Conservation (phyloP, 2,797 vertebrate genomes). For the Darevskia mixta region DNA sequence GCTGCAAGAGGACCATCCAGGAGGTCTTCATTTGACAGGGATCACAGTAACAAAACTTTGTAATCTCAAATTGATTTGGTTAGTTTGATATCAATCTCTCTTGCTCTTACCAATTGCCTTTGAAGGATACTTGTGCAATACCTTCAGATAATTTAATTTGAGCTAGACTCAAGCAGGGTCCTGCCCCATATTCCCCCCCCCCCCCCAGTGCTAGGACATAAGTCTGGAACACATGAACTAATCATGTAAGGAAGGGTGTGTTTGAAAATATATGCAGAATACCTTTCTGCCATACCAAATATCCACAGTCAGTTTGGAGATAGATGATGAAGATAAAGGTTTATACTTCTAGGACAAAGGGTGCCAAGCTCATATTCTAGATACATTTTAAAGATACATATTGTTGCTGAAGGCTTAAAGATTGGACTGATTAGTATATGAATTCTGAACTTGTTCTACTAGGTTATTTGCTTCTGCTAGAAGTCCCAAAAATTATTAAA, state of each 20-base stretch:
- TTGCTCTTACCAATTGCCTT: neutral
- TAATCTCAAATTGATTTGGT: neutral
- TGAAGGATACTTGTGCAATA: neutral
- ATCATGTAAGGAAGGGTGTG: too few relatives aligned
- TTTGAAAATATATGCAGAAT: neutral
- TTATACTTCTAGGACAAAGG: neutral
- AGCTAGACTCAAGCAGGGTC: neutral
- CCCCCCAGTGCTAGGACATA: neutral
- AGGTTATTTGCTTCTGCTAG: neutral
- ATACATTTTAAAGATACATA: neutral
- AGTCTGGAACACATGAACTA: neutral
- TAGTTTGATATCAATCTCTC: neutral
- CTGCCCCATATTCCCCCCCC: neutral
- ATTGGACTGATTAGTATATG: neutral
- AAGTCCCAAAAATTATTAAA: neutral
- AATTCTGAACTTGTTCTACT: neutral
- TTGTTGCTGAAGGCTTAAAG: neutral
- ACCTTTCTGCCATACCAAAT: neutral
- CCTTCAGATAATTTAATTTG: neutral
- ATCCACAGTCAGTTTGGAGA: neutral
- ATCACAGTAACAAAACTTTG: neutral
- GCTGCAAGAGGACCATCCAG: too few relatives aligned
- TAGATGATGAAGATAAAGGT: neutral
- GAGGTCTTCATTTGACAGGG: neutral
- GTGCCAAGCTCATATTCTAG: neutral